Conservation (phyloP, 2,888 invertebrate species). For the Tetramorium bicarinatum region DNA sequence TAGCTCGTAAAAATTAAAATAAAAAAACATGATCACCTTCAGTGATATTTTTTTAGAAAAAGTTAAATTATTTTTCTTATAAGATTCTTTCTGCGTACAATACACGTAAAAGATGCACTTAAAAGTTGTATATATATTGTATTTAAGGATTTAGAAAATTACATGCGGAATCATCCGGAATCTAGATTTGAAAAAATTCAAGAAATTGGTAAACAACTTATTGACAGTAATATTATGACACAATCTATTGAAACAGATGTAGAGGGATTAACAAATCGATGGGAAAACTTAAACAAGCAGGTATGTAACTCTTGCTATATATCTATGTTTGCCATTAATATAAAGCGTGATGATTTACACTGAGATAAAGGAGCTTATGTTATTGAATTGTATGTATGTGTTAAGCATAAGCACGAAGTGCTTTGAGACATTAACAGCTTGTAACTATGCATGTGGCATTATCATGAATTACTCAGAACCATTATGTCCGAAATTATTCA, state of each 20-base stretch:
- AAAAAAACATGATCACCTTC: neutral
- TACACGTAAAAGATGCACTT: neutral
- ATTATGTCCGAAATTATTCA: conserved; percentile 2
- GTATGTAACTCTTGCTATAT: conserved; percentile 84
- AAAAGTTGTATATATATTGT: conserved; percentile 11
- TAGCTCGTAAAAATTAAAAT: conserved; percentile 20
- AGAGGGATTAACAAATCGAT: conserved; percentile 89
- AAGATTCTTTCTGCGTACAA: conserved; percentile 7
- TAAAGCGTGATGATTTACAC: conserved; percentile 26
- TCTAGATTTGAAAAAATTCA: conserved; percentile 91
- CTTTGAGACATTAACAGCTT: conserved; percentile 40
- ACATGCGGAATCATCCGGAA: conserved; percentile 91
- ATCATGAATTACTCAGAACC: conserved; percentile 12
- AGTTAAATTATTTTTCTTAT: neutral
- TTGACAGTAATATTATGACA: conserved; percentile 92
- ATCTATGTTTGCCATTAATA: conserved; percentile 56
- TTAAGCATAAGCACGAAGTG: conserved; percentile 31
- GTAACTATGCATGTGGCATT: conserved; percentile 66
- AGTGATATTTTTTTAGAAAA: neutral
- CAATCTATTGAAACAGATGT: conserved; percentile 90
- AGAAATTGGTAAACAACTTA: conserved; percentile 91
- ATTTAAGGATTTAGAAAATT: conserved; percentile 93
- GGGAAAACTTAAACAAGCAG: conserved; percentile 91
- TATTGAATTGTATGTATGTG: conserved; percentile 26
- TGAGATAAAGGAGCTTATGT: conserved; percentile 26